Conservation (phyloP, 2,888 invertebrate species). For the Pristionchus fissidentatus region DNA sequence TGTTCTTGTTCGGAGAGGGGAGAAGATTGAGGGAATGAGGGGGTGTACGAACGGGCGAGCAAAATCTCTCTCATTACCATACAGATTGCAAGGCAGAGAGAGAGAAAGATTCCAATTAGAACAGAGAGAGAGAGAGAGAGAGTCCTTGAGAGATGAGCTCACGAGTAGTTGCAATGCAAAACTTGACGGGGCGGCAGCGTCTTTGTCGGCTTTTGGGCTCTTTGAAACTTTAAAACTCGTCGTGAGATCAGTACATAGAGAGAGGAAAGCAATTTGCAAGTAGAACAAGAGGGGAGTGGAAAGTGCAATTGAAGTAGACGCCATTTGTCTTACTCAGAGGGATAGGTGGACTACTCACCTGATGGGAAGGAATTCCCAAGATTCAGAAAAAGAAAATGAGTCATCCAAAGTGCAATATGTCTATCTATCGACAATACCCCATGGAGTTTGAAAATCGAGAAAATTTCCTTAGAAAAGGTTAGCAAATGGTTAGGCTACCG, state of each 20-base stretch:
- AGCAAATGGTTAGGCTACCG: too few species aligned
- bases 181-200: too few species aligned
- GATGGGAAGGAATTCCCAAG: too few species aligned
- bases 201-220: conserved; percentile 41
- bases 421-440: too few species aligned
- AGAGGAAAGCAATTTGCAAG: neutral
- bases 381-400: too few species aligned
- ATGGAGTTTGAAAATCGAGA: too few species aligned
- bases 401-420: too few species aligned
- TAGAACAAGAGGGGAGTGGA: neutral
- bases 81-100: conserved; percentile 22
- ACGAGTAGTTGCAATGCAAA: too few species aligned
- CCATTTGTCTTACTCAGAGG: conserved; percentile 19
- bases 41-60: neutral
- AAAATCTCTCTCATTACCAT: conserved; percentile 42
- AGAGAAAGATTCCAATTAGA: conserved; percentile 13
- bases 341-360: neutral
- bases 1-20: too few species aligned
- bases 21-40: neutral
- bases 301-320: conserved; percentile 11
- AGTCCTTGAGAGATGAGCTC: neutral
- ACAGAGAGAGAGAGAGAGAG: neutral
- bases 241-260: conserved; percentile 21
- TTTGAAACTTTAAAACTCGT: too few species aligned
- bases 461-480: too few species aligned